A percentile compares a stretch with the other conserved stretches of the same genome.
Evolutionary conservation across 2,797 vertebrate genomes (phyloP).

Genomic region (Notolabrus celidotus): DNA sequence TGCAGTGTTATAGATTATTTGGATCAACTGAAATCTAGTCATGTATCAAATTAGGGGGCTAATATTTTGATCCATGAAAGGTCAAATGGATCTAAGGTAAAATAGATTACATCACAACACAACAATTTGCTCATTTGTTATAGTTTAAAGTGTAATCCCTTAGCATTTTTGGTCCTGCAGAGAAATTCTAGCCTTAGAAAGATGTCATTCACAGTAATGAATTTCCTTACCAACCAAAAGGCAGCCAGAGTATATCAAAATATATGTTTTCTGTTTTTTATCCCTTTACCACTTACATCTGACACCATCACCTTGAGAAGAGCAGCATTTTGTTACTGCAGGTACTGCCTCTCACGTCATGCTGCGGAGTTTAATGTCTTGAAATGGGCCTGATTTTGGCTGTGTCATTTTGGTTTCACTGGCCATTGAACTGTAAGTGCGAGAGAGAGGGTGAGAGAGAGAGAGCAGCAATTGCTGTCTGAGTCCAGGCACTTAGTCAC

Average conservation of each 20-base stretch:
- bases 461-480: constrained; percentile 56
- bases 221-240: neutral
- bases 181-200: neutral
- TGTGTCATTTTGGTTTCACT: constrained; percentile 56
- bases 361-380: constrained; percentile 52
- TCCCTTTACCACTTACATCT: constrained; percentile 9
- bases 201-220: neutral
- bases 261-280: neutral
- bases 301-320: constrained; percentile 17
- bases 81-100: constrained; percentile 4
- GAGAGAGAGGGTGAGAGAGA: constrained; percentile 31
- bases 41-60: constrained; percentile 24
- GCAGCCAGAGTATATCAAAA: neutral
- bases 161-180: neutral
- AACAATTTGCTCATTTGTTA: constrained; percentile 4
- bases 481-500: constrained; percentile 57
- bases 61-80: constrained; percentile 25
- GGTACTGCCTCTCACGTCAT: constrained; percentile 28
- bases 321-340: constrained; percentile 29
- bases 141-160: neutral
- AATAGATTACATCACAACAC: constrained; percentile 11
- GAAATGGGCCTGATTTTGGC: constrained; percentile 52
- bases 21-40: constrained; percentile 51
- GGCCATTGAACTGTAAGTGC: constrained; percentile 58
- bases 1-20: constrained; percentile 48